Evolutionary conservation across 92 coral and sea anemone species (phyloP).

Genomic region (Porites divaricata): DNA sequence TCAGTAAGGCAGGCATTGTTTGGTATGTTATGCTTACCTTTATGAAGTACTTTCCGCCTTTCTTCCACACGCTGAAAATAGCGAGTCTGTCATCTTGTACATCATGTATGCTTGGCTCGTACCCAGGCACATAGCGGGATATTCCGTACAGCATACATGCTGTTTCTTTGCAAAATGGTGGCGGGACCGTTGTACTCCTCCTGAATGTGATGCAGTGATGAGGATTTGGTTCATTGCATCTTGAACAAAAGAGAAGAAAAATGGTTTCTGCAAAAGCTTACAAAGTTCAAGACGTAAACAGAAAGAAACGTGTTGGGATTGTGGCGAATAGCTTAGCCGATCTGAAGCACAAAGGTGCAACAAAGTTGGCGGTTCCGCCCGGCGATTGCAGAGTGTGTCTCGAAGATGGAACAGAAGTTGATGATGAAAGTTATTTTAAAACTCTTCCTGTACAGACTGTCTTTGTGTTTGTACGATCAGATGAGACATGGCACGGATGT

Average conservation of each 20-base stretch:
- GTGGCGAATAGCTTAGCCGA: conserved; percentile 75
- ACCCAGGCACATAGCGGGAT: too few species aligned
- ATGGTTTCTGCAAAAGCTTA: conserved; percentile 74
- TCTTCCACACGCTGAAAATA: too few species aligned
- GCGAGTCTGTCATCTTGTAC: too few species aligned
- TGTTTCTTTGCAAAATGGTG: too few species aligned
- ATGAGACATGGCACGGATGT: conserved; percentile 87
- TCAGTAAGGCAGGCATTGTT: too few species aligned
- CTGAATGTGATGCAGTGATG: too few species aligned
- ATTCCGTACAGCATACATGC: too few species aligned
- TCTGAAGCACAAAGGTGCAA: conserved; percentile 65
- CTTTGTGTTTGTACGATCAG: conserved; percentile 79
- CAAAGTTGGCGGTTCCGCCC: conserved; percentile 66
- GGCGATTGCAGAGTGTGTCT: conserved; percentile 66
- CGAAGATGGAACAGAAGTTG: conserved; percentile 93
- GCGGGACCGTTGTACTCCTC: too few species aligned
- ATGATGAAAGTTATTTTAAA: conserved; percentile 80
- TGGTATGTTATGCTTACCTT: too few species aligned
- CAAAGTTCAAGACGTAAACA: conserved; percentile 82
- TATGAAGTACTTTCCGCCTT: too few species aligned
- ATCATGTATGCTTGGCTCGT: too few species aligned
- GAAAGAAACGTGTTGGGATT: conserved; percentile 78
- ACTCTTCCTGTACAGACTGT: conserved; percentile 83
- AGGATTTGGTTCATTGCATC: too few species aligned
- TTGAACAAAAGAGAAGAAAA: neutral